phyloP scores from a whole-genome alignment of 2,113 vertebrate genomes.

The Protobothrops mucrosquamatus region DNA sequence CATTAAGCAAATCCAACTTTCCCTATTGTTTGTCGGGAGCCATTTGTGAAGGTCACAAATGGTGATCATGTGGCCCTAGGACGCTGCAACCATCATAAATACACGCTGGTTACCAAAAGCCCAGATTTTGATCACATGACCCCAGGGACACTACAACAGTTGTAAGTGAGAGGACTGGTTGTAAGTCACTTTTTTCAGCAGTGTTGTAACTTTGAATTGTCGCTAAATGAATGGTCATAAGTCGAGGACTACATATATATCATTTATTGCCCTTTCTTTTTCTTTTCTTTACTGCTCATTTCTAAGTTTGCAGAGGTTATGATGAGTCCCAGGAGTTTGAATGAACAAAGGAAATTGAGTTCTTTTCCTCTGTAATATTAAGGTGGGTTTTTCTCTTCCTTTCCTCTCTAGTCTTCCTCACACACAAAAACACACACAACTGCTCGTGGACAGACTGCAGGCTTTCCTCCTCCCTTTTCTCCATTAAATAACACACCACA shows the following conservation, averaged over 20 bases:
- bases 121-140: background rate
- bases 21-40: background rate
- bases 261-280: background rate
- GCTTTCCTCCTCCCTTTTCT: background rate
- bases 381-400: background rate
- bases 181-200: background rate
- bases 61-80: background rate
- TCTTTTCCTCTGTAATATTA: background rate
- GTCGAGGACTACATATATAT: background rate
- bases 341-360: background rate
- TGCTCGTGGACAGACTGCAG: background rate
- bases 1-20: background rate
- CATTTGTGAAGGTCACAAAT: background rate
- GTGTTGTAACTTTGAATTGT: background rate
- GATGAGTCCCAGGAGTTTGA: background rate
- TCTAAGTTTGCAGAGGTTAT: background rate
- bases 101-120: background rate
- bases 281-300: too few relatives aligned
- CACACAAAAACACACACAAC: background rate
- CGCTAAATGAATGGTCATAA: background rate
- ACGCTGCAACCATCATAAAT: background rate
- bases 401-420: background rate
- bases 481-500: background rate
- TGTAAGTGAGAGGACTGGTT: background rate
- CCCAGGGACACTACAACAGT: background rate